Base-by-base conservation (phyloP, 1,140 invertebrate genomes). In the Tetragnatha versicolor region DNA sequence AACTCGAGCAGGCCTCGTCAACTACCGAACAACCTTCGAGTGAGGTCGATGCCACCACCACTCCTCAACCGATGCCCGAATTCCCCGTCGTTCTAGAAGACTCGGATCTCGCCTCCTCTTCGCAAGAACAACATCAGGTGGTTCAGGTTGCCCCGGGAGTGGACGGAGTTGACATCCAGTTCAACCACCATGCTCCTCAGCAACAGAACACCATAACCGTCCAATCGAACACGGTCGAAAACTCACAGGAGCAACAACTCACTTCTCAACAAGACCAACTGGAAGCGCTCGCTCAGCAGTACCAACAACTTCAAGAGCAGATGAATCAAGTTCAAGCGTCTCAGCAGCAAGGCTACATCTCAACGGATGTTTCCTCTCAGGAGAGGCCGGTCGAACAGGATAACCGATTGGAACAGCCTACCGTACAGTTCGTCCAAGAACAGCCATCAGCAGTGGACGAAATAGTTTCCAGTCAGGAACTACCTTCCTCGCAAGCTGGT, bases 141-240 rank as follows among this genome's bases (percentile, higher is more conserved):
- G n/a, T 17, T 33, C 12, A 35, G 29, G 35, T 17, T 20, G 29
- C 29, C 29, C 17, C 7, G 12, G n/a, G 35, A 58, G 20, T 33
- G 17, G 10, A 2, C 6, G 14, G 35, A n/a, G 29, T 17, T 17
- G 7, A 0, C 33, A 25, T 33, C 3, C 47, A 75, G 20, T 77
- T 77, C 27, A 77, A 77, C 42, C 73, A 77, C 31, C 73, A 77
- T 55, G 73, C 29, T 25, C 73, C 72, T 1, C 53, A 53, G 33
- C 10, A 55, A n/a, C 63, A 47, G 6, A 37, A 45, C 2, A 33
- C 14, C 14, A 12, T 45, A 20, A 22, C 33, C 49, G 12, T 25
- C 3, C 22, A 58, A 22, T 39, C 35, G 45, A 35, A 10, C 25
- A 17, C 17, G 7, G 29, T 14, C 68, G 7, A 17, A 14, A 63